Evolutionary conservation across 2,797 vertebrate species (phyloP).

Genomic region (Decapterus maruadsi): DNA sequence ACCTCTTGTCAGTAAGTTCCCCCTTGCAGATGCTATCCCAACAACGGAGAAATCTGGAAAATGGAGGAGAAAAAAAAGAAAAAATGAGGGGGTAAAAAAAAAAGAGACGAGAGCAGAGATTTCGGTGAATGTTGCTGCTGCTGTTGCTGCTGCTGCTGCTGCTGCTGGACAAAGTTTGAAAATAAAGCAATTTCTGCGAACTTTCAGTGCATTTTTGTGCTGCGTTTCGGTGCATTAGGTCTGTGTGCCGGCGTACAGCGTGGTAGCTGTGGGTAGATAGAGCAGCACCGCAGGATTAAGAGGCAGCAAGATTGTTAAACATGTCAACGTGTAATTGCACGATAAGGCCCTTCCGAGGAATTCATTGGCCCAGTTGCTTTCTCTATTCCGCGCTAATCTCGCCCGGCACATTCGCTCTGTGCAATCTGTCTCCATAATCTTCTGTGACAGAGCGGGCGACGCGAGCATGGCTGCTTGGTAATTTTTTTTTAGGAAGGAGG

Average conservation of each 20-base stretch:
- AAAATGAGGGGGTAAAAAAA: slow-evolving; percentile 30
- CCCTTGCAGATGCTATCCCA: slow-evolving; percentile 63
- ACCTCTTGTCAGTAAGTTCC: slow-evolving; percentile 64
- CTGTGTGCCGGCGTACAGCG: slow-evolving; percentile 75
- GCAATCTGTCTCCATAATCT: slow-evolving; percentile 99
- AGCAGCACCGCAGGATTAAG: slow-evolving; percentile 98
- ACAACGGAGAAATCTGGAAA: slow-evolving; percentile 64
- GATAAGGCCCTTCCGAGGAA: slow-evolving; percentile 99
- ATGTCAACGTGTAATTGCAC: slow-evolving; percentile 99
- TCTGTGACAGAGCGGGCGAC: slow-evolving; percentile 95
- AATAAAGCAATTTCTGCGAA: slow-evolving; percentile 76
- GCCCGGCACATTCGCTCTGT: slow-evolving; percentile 97
- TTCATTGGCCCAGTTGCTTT: slow-evolving; percentile 99
- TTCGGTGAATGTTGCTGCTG: slow-evolving; percentile 43
- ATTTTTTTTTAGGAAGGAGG: slow-evolving; percentile 81
- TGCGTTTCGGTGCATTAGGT: slow-evolving; percentile 79
- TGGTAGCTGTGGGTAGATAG: slow-evolving; percentile 85
- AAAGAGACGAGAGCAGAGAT: background rate
- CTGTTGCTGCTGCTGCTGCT: slow-evolving; percentile 4
- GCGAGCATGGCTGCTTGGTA: slow-evolving; percentile 85
- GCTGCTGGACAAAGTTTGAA: slow-evolving; percentile 71
- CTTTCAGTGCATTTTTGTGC: slow-evolving; percentile 74
- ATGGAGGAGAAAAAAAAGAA: slow-evolving; percentile 35
- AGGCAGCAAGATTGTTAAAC: slow-evolving; percentile 99
- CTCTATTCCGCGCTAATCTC: slow-evolving; percentile 99